Evolutionary conservation across 2,797 vertebrate genomes (phyloP).

Genomic region (Tympanoctomys barrerae): DNA sequence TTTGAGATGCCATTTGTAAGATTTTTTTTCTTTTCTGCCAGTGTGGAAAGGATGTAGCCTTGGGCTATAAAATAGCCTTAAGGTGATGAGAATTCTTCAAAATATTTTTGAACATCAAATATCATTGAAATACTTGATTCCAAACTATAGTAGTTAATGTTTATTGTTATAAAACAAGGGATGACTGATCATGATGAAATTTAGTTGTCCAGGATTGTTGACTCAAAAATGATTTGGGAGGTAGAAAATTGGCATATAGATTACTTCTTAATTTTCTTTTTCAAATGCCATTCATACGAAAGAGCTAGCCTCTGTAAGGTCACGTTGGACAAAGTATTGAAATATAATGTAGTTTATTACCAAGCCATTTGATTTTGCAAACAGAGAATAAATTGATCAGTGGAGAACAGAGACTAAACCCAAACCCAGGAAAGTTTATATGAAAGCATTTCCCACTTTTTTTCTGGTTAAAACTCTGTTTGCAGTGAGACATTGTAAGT

Average conservation of each 20-base stretch:
- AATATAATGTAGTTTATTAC: background rate
- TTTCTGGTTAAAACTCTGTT: background rate
- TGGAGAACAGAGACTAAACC: background rate
- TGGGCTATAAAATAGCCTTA: background rate
- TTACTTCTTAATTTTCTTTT: constrained; percentile 30
- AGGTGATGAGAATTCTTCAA: background rate
- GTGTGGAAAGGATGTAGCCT: background rate
- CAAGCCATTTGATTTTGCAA: background rate
- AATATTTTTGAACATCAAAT: constrained; percentile 30
- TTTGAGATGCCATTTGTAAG: constrained; percentile 42
- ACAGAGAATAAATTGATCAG: background rate
- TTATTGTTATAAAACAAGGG: background rate
- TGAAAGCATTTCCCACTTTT: background rate
- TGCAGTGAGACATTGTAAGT: constrained; percentile 42
- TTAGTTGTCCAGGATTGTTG: background rate
- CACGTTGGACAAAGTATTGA: background rate
- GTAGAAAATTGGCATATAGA: background rate
- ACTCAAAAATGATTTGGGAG: background rate
- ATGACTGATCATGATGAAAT: background rate
- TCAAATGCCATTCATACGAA: background rate
- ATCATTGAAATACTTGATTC: background rate
- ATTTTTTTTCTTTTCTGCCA: background rate
- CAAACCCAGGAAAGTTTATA: background rate
- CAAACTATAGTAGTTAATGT: background rate
- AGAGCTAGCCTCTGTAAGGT: background rate